phyloP scores from a whole-genome alignment of 2,113 vertebrate genomes.

The Beaufortia kweichowensis region DNA sequence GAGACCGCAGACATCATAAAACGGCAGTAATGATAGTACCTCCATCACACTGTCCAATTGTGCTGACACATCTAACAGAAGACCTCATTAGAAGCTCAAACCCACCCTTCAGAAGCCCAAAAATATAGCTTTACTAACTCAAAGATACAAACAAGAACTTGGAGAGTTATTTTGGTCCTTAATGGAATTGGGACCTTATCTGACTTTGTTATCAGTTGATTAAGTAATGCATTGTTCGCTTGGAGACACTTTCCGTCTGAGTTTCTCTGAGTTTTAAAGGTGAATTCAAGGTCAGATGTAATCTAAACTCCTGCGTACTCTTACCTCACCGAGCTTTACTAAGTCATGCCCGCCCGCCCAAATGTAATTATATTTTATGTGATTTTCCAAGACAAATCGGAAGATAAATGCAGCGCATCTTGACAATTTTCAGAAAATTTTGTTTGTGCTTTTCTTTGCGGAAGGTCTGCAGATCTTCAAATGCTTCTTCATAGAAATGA shows the following conservation, averaged over 20 bases:
- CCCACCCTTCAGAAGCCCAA: constrained; percentile 38
- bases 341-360: constrained; percentile 20
- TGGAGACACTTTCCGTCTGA: constrained; percentile 53
- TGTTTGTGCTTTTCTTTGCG: too few relatives aligned
- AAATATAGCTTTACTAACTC: constrained; percentile 54
- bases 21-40: constrained; percentile 13
- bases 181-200: constrained; percentile 74
- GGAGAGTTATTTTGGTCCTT: constrained; percentile 66
- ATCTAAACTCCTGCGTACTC: constrained; percentile 54
- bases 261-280: constrained; percentile 61
- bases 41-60: constrained; percentile 37
- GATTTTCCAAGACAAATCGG: constrained; percentile 2
- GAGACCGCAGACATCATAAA: constrained; percentile 21
- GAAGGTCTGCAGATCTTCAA: too few relatives aligned
- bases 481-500: too few relatives aligned
- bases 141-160: constrained; percentile 58
- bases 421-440: not conserved
- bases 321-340: not conserved
- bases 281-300: constrained; percentile 77
- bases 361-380: constrained; percentile 19
- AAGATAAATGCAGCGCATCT: constrained; percentile 14
- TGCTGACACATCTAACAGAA: constrained; percentile 55
- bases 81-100: constrained; percentile 53
- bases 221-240: constrained; percentile 68
- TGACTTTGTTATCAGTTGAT: constrained; percentile 73